Conservation (phyloP, 1,140 invertebrate genomes). For the Grapholita molesta region DNA sequence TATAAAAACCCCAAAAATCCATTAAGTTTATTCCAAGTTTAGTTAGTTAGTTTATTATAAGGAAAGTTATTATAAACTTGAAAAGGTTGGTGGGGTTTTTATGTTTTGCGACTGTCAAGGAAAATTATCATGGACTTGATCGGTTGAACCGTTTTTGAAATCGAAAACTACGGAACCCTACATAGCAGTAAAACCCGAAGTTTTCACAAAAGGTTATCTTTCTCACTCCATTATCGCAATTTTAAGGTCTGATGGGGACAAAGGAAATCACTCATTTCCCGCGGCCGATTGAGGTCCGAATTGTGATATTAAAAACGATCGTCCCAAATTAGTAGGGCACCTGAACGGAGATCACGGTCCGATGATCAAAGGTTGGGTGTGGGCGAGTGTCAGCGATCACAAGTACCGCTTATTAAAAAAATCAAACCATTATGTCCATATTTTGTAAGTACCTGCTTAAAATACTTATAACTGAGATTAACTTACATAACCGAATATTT, state of each 20-base stretch:
- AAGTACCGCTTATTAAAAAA: no score
- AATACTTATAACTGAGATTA: no score
- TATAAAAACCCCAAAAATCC: no score
- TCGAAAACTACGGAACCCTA: background rate
- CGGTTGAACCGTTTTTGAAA: no score
- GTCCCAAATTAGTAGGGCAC: background rate
- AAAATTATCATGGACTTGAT: no score
- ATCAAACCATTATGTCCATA: background rate
- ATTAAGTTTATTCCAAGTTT: no score
- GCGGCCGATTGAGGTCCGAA: background rate
- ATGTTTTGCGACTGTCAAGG: no score
- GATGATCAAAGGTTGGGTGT: background rate
- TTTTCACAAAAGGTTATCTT: background rate
- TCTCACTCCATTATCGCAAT: background rate
- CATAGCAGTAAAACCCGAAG: background rate
- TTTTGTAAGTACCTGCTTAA: no score
- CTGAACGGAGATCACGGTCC: background rate
- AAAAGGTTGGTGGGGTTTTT: no score
- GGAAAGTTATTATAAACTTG: no score
- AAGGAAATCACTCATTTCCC: background rate
- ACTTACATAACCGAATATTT: no score
- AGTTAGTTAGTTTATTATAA: no score
- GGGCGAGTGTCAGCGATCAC: background rate
- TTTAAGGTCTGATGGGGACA: background rate
- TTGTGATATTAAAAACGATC: constrained; percentile 3